Base-by-base conservation (phyloP, 2,888 invertebrate species). In the Schizaphis graminum region DNA sequence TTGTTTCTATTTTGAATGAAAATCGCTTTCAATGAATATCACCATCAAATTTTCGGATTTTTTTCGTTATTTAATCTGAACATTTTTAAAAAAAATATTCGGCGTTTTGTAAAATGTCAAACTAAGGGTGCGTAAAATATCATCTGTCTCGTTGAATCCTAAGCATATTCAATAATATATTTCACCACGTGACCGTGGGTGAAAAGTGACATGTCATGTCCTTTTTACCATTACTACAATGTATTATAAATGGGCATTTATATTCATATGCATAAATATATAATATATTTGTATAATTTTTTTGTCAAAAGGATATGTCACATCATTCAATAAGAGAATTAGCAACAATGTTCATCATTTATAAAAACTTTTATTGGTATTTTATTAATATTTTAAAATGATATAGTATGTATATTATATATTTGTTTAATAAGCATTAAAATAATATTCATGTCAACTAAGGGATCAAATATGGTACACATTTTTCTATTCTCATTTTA, bases 221-320 rank as follows among this genome's bases (percentile, higher is more conserved):
- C 61, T 61, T 88, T 92, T 92, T 41, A 49, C 57, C 61, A 87
- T 92, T 77, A n/a, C 41, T 92, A 88, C 67, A 53, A 92, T 88
- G 77, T 88, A 92, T 92, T 53, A 88, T 67, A 92, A 92, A 92
- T 92, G 92, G 35, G 35, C 53, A 53, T 92, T 88, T 87, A 67
- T 88, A 92, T 92, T 92, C 67, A 53, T 53, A 77, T 77, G n/a
- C 28, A 44, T 61, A 44, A 44, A 61, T 41, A 35, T 77, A 77
- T 77, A 35, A 35, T 77, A 21, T 77, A 21, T 77, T 8, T 77
- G 8, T 41, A 77, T 77, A 35, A 21, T n/a, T 85, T 87, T 61
- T 86, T 87, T 24, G 35, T 57, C 57, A 61, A 92, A 92, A 49
- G 86, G 26, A 87, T 49, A 61, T 35, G 61, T 92, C 49, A 92